Percentiles rank a stretch among this genome's conserved stretches.
phyloP scores from a whole-genome alignment of 2,888 invertebrate species.

The Drosophila macrospina region DNA sequence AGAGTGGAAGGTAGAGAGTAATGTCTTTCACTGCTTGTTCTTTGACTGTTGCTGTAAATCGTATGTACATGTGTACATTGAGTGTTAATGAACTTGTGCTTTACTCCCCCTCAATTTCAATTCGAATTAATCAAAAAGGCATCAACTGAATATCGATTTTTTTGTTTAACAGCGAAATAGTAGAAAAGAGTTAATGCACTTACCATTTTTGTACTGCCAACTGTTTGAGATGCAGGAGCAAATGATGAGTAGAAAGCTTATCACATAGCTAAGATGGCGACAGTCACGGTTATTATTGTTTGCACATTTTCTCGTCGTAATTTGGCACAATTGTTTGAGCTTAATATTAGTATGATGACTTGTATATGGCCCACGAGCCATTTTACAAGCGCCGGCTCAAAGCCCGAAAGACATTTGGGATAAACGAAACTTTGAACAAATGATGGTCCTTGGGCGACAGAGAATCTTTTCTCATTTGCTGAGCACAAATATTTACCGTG shows the following conservation, averaged over 20 bases:
- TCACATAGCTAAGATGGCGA: slow-evolving; percentile 30
- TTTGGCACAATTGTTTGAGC: slow-evolving; percentile 62
- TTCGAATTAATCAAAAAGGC: slow-evolving; percentile 44
- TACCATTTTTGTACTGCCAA: slow-evolving; percentile 72
- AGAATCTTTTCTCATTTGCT: slow-evolving; percentile 37
- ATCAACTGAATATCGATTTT: slow-evolving; percentile 44
- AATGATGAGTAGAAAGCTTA: slow-evolving; percentile 56
- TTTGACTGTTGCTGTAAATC: slow-evolving; percentile 9
- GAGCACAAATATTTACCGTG: slow-evolving; percentile 32
- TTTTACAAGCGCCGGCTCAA: slow-evolving; percentile 55
- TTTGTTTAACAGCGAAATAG: slow-evolving; percentile 3
- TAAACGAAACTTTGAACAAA: slow-evolving; percentile 24
- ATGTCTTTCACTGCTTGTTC: slow-evolving; percentile 25
- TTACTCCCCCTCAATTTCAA: slow-evolving; percentile 11
- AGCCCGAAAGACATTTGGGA: slow-evolving; percentile 59
- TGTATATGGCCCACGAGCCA: slow-evolving; percentile 65
- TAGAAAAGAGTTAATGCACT: slow-evolving; percentile 26
- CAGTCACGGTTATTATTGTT: slow-evolving; percentile 1
- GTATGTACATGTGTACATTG: slow-evolving; percentile 14
- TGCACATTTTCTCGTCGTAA: slow-evolving; percentile 40
- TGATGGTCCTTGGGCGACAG: slow-evolving; percentile 11
- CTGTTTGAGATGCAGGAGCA: slow-evolving; percentile 58
- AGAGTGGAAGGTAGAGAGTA: slow-evolving; percentile 8
- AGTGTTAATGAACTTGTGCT: slow-evolving; percentile 56
- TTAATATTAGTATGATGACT: slow-evolving; percentile 54